These are phyloP conservation scores for Halocaridina rubra DNA, from an alignment of 2,888 invertebrate genomes.

Conservation along the genomic window DNA sequence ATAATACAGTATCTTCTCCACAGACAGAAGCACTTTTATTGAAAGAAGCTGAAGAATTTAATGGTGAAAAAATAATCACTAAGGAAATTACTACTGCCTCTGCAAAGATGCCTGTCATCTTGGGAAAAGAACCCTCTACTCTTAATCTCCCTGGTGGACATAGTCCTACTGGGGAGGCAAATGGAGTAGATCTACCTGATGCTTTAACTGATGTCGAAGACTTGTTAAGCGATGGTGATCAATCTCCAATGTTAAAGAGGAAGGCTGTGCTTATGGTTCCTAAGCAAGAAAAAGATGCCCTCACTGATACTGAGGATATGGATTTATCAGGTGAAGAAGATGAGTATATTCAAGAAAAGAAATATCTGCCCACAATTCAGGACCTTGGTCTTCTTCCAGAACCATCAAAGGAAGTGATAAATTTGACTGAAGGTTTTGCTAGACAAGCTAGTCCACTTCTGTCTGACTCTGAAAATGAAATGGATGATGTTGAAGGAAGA, in stretches of 20 bases:
- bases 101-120: conserved; percentile 43
- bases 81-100: background rate
- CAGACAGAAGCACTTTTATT: conserved; percentile 24
- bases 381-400: conserved; percentile 40
- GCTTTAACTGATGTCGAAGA: conserved; percentile 56
- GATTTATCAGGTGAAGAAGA: conserved; percentile 50
- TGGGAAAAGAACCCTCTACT: conserved; percentile 17
- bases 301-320: conserved; percentile 55
- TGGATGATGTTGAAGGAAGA: conserved; percentile 27
- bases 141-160: conserved; percentile 1
- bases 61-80: background rate
- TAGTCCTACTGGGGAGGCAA: conserved; percentile 31
- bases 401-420: conserved; percentile 29
- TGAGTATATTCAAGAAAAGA: conserved; percentile 38
- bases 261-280: conserved; percentile 10
- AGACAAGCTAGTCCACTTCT: conserved; percentile 37
- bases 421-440: conserved; percentile 53
- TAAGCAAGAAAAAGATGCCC: conserved; percentile 14
- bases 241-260: conserved; percentile 24
- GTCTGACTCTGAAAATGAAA: conserved; percentile 36
- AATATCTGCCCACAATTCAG: conserved; percentile 29
- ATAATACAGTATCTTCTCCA: conserved; percentile 34
- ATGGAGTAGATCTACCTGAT: conserved; percentile 45
- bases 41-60: background rate
- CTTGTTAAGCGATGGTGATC: conserved; percentile 48